These are phyloP conservation scores for Carposina sasakii DNA, from an alignment of 1,140 invertebrate genomes.

Conservation along the genomic window DNA sequence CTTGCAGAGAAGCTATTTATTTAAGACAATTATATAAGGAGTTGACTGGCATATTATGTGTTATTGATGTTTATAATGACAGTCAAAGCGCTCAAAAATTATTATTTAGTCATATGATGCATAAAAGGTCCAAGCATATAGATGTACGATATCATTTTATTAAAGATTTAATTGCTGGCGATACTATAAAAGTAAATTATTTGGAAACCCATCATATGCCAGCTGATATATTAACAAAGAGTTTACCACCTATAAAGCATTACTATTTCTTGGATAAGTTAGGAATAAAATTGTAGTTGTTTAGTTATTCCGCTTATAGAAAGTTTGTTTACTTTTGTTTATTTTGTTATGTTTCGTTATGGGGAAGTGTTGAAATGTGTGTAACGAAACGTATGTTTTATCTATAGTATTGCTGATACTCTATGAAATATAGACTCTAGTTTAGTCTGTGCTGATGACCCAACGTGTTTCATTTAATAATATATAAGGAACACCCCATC, in stretches of 20 bases:
- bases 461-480: too few relatives aligned
- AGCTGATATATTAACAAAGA: slow-evolving; percentile 17
- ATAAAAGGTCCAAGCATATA: slow-evolving; percentile 11
- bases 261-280: slow-evolving; percentile 10
- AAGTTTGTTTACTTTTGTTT: too few relatives aligned
- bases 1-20: slow-evolving; percentile 8
- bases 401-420: too few relatives aligned
- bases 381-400: too few relatives aligned
- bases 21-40: not conserved
- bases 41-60: not conserved
- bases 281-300: too few relatives aligned
- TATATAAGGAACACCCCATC: too few relatives aligned
- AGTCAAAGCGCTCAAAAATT: slow-evolving; percentile 20
- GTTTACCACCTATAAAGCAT: slow-evolving; percentile 7
- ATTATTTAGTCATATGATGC: slow-evolving; percentile 13
- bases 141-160: slow-evolving; percentile 10
- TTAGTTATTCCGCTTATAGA: too few relatives aligned
- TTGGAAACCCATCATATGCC: slow-evolving; percentile 13
- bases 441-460: too few relatives aligned
- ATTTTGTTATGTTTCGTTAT: too few relatives aligned
- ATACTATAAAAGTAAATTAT: slow-evolving; percentile 10
- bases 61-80: slow-evolving; percentile 13
- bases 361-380: too few relatives aligned
- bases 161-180: slow-evolving; percentile 1
- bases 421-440: too few relatives aligned